Base-by-base conservation (phyloP, 2,797 vertebrate species). In the Microctenopoma steveboyesi region DNA sequence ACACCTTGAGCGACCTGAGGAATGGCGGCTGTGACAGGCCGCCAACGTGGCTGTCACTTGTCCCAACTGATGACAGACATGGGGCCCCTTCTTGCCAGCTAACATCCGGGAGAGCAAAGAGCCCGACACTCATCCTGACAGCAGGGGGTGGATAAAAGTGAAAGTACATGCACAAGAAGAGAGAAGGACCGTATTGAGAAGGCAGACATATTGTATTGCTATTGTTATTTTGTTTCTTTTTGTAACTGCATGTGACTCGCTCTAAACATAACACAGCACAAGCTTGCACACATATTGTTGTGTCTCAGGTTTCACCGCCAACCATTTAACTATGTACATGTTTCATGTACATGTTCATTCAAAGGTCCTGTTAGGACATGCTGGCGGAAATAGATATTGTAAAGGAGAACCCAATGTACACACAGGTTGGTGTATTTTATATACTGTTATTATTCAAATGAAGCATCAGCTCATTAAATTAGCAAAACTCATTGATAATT, bases 61-160 rank as follows among this genome's bases (percentile, higher is more conserved):
- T 63, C 72, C 82, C 88, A 90, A 92, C 81, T 76, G 89, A 88
- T 89, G 90, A 87, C 87, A 90, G 88, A 91, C 84, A 59, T 11
- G 61, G 67, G 33, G 76, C 81, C 76, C 52, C 85, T 47, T 82
- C 74, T 80, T 88, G 88, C 87, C 87, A 84, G 83, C 66, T 18
- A 84, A 85, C 84, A 90, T 90, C 81, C 81, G 85, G 78, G 70
- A 43, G 67, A 80, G 84, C 79, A 79, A 74, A 74, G 85, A 79
- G 71, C 13, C 65, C 62, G 56, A 82, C 81, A 74, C 56, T 72
- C 78, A 69, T 64, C 6, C 65, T 85, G 86, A 85, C 82, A 85
- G 76, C 59, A 18, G 33, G 49, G 52, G 45, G 63, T 58, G 25
- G 50, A 64, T 57, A 76, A 63, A 50, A 47, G 69, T 7, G 48